These are phyloP conservation scores for Orchesella cincta DNA, from an alignment of 1,140 invertebrate species.

Conservation along the genomic window DNA sequence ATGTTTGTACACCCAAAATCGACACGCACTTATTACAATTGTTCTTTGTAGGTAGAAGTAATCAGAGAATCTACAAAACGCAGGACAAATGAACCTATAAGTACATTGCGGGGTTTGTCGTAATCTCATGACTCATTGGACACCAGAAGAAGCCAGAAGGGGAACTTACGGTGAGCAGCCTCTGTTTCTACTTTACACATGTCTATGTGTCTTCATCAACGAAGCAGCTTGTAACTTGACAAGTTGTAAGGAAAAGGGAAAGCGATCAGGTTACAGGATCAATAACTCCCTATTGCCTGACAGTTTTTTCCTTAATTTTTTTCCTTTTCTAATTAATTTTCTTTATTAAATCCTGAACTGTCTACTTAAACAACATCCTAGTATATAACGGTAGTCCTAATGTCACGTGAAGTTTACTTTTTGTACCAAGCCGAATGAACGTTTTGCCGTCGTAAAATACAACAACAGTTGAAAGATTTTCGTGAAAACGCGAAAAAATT, in stretches of 20 bases:
- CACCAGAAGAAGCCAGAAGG: neutral
- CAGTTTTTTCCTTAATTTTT: neutral
- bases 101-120: neutral
- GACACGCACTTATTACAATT: too few relatives aligned
- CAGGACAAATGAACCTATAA: neutral
- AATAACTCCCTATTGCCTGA: neutral
- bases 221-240: neutral
- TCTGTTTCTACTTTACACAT: neutral
- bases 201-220: neutral
- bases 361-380: neutral
- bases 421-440: too few relatives aligned
- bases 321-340: neutral
- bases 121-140: neutral
- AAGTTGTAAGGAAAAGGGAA: neutral
- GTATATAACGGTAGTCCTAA: neutral
- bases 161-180: neutral
- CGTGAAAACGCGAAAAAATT: neutral
- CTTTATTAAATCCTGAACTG: neutral
- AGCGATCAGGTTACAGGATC: conserved; percentile 21
- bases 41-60: too few relatives aligned
- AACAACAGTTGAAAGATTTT: neutral
- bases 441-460: neutral
- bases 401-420: neutral
- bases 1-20: too few relatives aligned
- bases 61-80: too few relatives aligned